Conservation (phyloP, 2,888 invertebrate genomes). For the Arenicola marina region DNA sequence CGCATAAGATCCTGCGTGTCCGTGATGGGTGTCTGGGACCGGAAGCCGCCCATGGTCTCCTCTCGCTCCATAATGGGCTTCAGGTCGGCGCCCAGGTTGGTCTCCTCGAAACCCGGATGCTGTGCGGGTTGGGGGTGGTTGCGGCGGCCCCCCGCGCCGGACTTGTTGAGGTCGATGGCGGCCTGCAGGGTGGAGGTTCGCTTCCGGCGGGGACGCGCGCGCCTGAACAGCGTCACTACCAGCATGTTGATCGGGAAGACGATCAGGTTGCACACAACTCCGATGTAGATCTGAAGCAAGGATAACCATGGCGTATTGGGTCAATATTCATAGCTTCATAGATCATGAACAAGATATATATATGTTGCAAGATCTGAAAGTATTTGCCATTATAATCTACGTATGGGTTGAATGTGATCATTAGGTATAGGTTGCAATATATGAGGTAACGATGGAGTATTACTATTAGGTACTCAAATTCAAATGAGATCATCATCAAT, state of each 20-base stretch:
- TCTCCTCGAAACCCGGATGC: not conserved
- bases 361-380: too few species aligned
- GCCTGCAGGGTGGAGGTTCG: slow-evolving; percentile 51
- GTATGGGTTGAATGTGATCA: too few species aligned
- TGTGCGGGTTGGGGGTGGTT: too few species aligned
- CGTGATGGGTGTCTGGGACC: not conserved
- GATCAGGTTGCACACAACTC: slow-evolving; percentile 60
- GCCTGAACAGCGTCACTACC: slow-evolving; percentile 62
- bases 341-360: too few species aligned
- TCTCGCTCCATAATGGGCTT: not conserved
- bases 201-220: slow-evolving; percentile 54
- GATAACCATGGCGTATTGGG: too few species aligned
- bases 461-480: too few species aligned
- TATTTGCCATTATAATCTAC: too few species aligned
- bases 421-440: too few species aligned
- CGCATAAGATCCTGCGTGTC: not conserved
- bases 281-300: slow-evolving; percentile 59
- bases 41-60: not conserved
- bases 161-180: slow-evolving; percentile 37
- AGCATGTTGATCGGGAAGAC: slow-evolving; percentile 62
- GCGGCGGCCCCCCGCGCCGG: not conserved
- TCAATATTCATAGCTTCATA: too few species aligned
- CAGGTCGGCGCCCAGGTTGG: not conserved
- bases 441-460: too few species aligned
- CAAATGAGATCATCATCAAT: too few species aligned